Base-by-base conservation (phyloP, 2,797 vertebrate species). In the Limosa lapponica region DNA sequence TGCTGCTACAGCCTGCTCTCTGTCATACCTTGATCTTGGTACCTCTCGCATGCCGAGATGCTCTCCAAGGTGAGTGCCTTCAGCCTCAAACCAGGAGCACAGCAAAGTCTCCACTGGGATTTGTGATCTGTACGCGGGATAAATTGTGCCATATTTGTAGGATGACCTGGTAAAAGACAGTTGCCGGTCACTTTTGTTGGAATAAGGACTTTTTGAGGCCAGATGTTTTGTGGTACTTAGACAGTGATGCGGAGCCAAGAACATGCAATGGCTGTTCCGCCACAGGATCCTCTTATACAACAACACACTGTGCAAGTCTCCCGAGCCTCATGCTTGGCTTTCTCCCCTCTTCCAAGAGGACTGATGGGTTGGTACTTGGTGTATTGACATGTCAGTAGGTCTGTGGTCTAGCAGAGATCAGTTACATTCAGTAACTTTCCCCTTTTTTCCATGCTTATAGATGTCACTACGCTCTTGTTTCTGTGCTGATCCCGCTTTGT, bases 121-220 rank as follows among this genome's bases (percentile, higher is more conserved):
- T 75, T 66, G 10, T 39, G 34, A 30, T 34, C 43, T 37, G 12
- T 57, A 8, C 16, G 23, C 41, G n/a, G 18, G 7, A 24, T 6
- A 30, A 72, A 87, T 79, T 10, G 1, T 1, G 3, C 15, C 3
- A 0, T 8, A 2, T 30, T 52, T 55, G 46, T 59, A 59, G 62
- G 32, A 11, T 51, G 44, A 19, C 25, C 65, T 79, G 13, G 22
- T 37, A 14, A 81, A 52, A 41, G 17, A 37, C 13, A 61, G 20
- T 36, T 57, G 37, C 11, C 25, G 43, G 15, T 22, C 8, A 4
- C 39, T 64, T 78, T 6, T 51, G 15, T 13, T 54, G 52, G 23
- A 28, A 81, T 71, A 74, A 84, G 8, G 36, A 20, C 19, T 23
- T 80, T 82, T 59, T 16, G 23, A 65, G 46, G 58, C 30, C 37